These are phyloP conservation scores for Hippocampus zosterae DNA, from an alignment of 2,113 vertebrate species.

Conservation along the genomic window DNA sequence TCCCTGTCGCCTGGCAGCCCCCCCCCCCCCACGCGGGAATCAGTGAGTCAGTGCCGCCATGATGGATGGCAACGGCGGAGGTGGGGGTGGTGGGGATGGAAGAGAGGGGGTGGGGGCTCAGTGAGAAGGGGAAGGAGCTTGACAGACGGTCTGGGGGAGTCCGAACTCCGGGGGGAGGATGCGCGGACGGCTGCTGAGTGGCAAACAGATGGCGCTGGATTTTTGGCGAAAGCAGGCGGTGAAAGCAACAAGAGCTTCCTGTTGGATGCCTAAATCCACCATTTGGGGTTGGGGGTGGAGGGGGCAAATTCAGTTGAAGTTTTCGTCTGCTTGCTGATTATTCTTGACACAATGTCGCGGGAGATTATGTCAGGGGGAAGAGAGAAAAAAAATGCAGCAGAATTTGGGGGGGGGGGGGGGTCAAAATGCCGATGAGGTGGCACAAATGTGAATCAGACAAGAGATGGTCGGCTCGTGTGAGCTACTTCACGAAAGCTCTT, in stretches of 20 bases:
- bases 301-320: neutral
- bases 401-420: too few relatives aligned
- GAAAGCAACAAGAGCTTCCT: constrained; percentile 6
- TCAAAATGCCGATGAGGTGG: too few relatives aligned
- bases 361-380: too few relatives aligned
- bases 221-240: neutral
- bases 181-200: constrained; percentile 6
- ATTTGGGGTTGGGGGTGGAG: neutral
- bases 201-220: constrained; percentile 1
- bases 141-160: constrained; percentile 5
- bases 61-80: constrained; percentile 28
- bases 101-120: neutral
- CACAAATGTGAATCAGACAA: too few relatives aligned
- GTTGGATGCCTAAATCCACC: neutral
- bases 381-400: too few relatives aligned
- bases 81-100: neutral
- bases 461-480: too few relatives aligned
- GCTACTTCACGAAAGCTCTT: too few relatives aligned
- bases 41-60: constrained; percentile 43
- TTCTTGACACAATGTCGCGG: constrained; percentile 13
- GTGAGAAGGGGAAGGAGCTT: constrained; percentile 16
- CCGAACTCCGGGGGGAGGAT: constrained; percentile 15
- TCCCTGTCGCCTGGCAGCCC: constrained; percentile 50
- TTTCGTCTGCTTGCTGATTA: constrained; percentile 21
- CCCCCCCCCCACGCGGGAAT: constrained; percentile 35